Percentiles rank a stretch among this genome's conserved stretches.
Evolutionary conservation across 2,888 invertebrate species (phyloP).

Genomic region (Furcula furcula): DNA sequence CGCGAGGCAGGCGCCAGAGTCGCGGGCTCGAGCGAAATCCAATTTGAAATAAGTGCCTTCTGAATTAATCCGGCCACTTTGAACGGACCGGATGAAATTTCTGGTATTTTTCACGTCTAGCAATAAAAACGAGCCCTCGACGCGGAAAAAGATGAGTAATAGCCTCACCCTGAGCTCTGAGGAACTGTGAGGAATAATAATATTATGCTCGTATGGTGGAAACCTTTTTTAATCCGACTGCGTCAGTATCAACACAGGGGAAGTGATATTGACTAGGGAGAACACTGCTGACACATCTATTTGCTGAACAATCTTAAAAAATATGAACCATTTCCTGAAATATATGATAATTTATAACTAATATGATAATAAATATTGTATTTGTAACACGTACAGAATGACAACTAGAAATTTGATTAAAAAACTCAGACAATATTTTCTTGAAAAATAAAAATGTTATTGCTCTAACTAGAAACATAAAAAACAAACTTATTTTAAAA

Average conservation of each 20-base stretch:
- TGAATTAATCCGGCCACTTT: slow-evolving; percentile 80
- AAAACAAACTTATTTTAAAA: too few species aligned
- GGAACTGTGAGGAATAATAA: slow-evolving; percentile 75
- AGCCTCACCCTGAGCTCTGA: slow-evolving; percentile 63
- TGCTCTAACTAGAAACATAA: too few species aligned
- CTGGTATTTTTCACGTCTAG: slow-evolving; percentile 80
- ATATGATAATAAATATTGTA: too few species aligned
- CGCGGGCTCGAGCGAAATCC: slow-evolving; percentile 68
- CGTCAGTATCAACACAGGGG: slow-evolving; percentile 43
- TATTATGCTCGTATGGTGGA: slow-evolving; percentile 66
- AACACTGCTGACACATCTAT: slow-evolving; percentile 15
- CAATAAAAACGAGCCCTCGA: slow-evolving; percentile 76
- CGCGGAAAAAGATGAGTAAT: slow-evolving; percentile 77
- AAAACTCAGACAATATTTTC: too few species aligned
- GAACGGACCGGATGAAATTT: slow-evolving; percentile 77
- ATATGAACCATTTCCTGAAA: too few species aligned
- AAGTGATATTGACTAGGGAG: slow-evolving; percentile 29
- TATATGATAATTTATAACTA: too few species aligned
- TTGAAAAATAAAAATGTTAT: slow-evolving; percentile 5
- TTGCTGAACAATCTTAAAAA: slow-evolving; percentile 1
- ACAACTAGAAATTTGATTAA: too few species aligned
- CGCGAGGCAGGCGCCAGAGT: slow-evolving; percentile 45
- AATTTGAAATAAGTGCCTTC: slow-evolving; percentile 81
- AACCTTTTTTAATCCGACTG: slow-evolving; percentile 65
- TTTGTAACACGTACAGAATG: too few species aligned